Base-by-base conservation (phyloP, 2,888 invertebrate genomes). In the Pocota personata region DNA sequence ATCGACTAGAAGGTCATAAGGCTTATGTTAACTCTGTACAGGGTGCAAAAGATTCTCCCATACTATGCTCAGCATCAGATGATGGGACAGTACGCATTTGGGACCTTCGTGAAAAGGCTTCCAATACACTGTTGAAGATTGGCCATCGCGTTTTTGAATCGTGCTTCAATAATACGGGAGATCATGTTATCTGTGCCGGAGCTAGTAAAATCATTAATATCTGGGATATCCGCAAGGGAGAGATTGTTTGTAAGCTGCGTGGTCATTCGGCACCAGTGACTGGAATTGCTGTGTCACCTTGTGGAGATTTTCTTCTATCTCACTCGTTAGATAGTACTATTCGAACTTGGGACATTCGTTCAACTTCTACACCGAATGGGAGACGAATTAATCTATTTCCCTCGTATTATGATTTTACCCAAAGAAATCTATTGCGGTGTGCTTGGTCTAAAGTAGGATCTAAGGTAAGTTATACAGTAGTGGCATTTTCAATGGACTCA, bases 121-220 rank as follows among this genome's bases (percentile, higher is more conserved):
- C 96, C 27, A 94, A 95, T 0, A 95, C 95, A 0, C 93, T 97
- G 19, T 96, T 96, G 89, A 95, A 52, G 2, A 3, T 95, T 43
- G 93, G 94, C 0, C 97, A 95, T 90, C 97, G 96, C 87, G 94
- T 98, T 12, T 97, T 97, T 0, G 94, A 97, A 0, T 97, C 98
- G 0, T 94, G 97, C 8, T 99, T 99, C 92, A 98, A 97, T 90
- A 99, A 99, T 90, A 98, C 98, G 0, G 96, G 98, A 0, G 99
- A 99, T 89, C 98, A 97, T 92, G 95, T 99, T 3, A 96, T 99
- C 87, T 96, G 97, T 7, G 98, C 97, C 0, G 99, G 99, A 4
- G 96, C 99, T 71, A 99, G 99, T 91, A 99, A 99, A 92, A 97
- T 98, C 84, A 95, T 99, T 8, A 98, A 98, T 94, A 96, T 98